These are phyloP conservation scores for Peromyscus melanophrys DNA, from an alignment of 2,797 vertebrate genomes.

Conservation along the genomic window DNA sequence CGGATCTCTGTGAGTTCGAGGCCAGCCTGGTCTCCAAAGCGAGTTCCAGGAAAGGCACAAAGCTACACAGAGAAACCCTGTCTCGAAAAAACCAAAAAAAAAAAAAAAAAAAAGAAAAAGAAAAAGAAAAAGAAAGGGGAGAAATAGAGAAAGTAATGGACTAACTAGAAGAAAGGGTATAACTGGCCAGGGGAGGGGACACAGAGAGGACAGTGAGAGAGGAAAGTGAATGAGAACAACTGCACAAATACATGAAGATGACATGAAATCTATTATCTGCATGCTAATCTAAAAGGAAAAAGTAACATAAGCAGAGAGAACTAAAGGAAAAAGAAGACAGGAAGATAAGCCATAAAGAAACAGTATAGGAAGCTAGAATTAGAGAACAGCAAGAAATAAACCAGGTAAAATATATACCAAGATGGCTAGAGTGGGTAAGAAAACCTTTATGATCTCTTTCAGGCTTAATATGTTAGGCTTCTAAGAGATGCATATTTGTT, in stretches of 20 bases:
- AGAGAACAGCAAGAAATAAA: conserved; percentile 1
- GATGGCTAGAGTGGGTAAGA: background rate
- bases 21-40: too few species aligned
- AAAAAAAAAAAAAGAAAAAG: background rate
- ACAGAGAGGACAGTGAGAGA: background rate
- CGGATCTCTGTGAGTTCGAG: too few species aligned
- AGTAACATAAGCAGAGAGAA: background rate
- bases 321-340: background rate
- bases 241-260: background rate
- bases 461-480: conserved; percentile 21
- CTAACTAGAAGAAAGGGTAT: background rate
- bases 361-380: background rate
- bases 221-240: background rate
- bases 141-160: background rate
- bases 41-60: too few species aligned
- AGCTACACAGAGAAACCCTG: too few species aligned
- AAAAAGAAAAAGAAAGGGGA: background rate
- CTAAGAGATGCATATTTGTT: conserved; percentile 37
- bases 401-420: background rate
- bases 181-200: background rate
- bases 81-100: too few species aligned
- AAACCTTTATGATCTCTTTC: conserved; percentile 31
- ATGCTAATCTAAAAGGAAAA: background rate
- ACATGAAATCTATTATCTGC: background rate
- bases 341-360: conserved; percentile 5